Percentiles rank a stretch among this genome's conserved stretches.
These are phyloP conservation scores for Adrianichthys oophorus DNA, from an alignment of 2,797 vertebrate genomes.

Conservation along the genomic window DNA sequence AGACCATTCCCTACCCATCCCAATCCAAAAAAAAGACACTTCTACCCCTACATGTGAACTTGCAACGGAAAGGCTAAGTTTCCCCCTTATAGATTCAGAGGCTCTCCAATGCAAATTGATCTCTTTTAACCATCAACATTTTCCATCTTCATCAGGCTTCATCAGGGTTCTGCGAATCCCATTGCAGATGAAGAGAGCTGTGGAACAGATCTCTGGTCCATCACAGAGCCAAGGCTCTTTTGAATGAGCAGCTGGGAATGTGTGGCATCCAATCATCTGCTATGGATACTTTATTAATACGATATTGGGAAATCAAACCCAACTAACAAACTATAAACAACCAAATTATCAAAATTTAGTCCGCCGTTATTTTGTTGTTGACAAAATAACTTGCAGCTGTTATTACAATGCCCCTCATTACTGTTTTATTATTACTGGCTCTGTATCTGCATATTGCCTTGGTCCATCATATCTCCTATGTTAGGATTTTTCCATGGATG, in stretches of 20 bases:
- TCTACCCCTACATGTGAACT: too few relatives aligned
- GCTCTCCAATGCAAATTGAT: too few relatives aligned
- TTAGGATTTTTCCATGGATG: constrained; percentile 29
- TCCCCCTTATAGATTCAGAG: too few relatives aligned
- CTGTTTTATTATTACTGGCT: constrained; percentile 44
- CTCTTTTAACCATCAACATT: too few relatives aligned
- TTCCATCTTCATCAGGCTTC: too few relatives aligned
- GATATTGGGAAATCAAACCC: constrained; percentile 21
- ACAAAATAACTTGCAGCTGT: constrained; percentile 22
- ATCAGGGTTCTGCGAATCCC: too few relatives aligned
- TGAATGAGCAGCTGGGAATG: background rate
- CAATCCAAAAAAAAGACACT: too few relatives aligned
- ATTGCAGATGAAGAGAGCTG: too few relatives aligned
- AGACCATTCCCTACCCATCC: too few relatives aligned
- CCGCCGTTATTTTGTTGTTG: constrained; percentile 17
- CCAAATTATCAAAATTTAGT: constrained; percentile 26
- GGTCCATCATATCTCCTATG: constrained; percentile 21
- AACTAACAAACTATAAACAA: constrained; percentile 34
- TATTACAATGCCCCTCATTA: constrained; percentile 39
- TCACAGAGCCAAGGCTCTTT: background rate
- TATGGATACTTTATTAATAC: constrained; percentile 1
- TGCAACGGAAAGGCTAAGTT: too few relatives aligned
- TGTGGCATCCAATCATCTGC: constrained; percentile 1
- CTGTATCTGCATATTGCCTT: constrained; percentile 29
- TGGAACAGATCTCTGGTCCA: too few relatives aligned